phyloP scores from a whole-genome alignment of 1,140 invertebrate species.

The Drosophila nigrodunni region DNA sequence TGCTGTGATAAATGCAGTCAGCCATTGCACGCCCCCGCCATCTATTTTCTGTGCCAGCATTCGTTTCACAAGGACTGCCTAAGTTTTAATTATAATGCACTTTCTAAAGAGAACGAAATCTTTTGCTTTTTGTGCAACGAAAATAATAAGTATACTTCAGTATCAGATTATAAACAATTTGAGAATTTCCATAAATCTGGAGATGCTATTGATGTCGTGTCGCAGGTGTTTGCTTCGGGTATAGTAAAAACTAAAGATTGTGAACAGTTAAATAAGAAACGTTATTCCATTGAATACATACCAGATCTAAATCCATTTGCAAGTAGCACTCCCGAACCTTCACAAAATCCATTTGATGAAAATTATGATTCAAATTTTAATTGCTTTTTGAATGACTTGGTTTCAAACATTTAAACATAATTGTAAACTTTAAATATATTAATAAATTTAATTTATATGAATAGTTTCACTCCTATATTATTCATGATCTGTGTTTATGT shows the following conservation, averaged over 20 bases:
- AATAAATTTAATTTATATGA: conserved; percentile 7
- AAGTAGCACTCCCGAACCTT: background rate
- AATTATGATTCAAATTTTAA: conserved; percentile 27
- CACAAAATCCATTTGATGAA: conserved; percentile 32
- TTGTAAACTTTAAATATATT: background rate
- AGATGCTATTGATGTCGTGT: conserved; percentile 39
- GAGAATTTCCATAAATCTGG: background rate
- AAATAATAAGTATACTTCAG: background rate
- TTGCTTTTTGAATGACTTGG: conserved; percentile 1
- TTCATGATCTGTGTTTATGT: background rate
- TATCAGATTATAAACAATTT: background rate
- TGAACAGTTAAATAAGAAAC: background rate
- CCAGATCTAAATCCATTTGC: background rate
- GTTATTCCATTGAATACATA: background rate
- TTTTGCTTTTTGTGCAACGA: conserved; percentile 46
- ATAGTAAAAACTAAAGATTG: conserved; percentile 6
- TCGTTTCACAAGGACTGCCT: conserved; percentile 70
- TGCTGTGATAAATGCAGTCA: conserved; percentile 61
- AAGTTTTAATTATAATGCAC: conserved; percentile 28
- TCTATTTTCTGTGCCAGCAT: conserved; percentile 72
- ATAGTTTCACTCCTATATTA: background rate
- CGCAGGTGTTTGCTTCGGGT: conserved; percentile 41
- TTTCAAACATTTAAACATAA: background rate
- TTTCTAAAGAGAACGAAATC: conserved; percentile 14
- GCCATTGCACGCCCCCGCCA: conserved; percentile 45